These are phyloP conservation scores for Ranitomeya variabilis DNA, from an alignment of 2,113 vertebrate species.

Conservation along the genomic window DNA sequence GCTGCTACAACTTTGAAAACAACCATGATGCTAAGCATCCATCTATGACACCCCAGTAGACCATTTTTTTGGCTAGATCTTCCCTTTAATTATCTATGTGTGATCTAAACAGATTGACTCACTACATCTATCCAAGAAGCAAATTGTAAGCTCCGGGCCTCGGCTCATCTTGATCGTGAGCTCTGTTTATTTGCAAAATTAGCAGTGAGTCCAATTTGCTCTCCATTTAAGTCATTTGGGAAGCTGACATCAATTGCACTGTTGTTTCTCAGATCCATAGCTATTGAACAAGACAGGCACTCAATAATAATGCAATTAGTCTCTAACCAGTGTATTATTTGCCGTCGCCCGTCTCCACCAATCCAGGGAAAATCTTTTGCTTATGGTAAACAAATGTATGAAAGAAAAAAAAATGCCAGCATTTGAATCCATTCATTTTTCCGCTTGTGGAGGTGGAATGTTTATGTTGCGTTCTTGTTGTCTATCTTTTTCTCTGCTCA, in stretches of 20 bases:
- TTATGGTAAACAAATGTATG: constrained; percentile 59
- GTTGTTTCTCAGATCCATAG: constrained; percentile 84
- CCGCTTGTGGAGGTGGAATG: background rate
- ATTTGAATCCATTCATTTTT: constrained; percentile 57
- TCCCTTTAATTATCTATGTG: background rate
- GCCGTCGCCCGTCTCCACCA: constrained; percentile 59
- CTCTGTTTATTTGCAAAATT: constrained; percentile 90
- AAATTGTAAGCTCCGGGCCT: constrained; percentile 8
- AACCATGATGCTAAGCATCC: no score
- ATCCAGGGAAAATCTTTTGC: constrained; percentile 52
- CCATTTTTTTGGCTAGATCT: background rate
- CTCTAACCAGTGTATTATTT: constrained; percentile 72
- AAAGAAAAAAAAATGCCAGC: constrained; percentile 13
- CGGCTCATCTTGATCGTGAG: constrained; percentile 67
- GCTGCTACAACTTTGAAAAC: no score
- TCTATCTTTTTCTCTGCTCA: constrained; percentile 67
- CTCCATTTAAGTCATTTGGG: constrained; percentile 78
- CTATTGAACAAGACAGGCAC: constrained; percentile 78
- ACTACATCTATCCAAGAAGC: constrained; percentile 4
- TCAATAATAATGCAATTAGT: constrained; percentile 85
- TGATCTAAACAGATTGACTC: background rate
- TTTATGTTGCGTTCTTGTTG: constrained; percentile 67
- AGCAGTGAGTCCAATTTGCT: constrained; percentile 83
- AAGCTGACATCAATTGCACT: constrained; percentile 84
- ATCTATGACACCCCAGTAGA: background rate